These are phyloP conservation scores for Acrocyrtus sp. DNA, from an alignment of 2,888 invertebrate genomes.

Conservation along the genomic window DNA sequence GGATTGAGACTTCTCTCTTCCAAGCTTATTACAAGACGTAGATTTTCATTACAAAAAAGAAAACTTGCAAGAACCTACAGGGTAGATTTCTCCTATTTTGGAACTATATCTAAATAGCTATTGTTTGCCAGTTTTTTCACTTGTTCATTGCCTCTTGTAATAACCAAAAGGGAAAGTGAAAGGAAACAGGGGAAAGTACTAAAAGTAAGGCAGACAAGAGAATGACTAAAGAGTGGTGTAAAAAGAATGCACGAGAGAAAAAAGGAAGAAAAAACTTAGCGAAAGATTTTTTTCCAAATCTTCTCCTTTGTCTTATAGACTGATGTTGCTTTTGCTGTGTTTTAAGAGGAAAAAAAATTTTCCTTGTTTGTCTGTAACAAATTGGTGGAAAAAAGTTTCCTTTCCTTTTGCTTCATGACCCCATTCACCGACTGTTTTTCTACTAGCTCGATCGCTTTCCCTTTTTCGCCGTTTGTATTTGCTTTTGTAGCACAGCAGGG, in stretches of 20 bases:
- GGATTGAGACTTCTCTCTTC: constrained; percentile 25
- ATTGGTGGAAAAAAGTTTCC: constrained; percentile 45
- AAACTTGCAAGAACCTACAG: constrained; percentile 5
- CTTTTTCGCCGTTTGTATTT: too few species aligned
- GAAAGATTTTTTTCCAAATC: constrained; percentile 12
- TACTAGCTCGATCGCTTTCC: too few species aligned
- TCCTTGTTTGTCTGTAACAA: constrained; percentile 44
- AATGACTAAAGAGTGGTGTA: too few species aligned
- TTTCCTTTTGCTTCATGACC: constrained; percentile 27
- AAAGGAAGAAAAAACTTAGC: constrained; percentile 8
- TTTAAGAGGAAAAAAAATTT: constrained; percentile 17
- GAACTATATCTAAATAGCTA: too few species aligned
- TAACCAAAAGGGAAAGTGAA: background rate
- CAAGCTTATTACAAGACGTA: too few species aligned
- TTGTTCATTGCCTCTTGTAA: background rate
- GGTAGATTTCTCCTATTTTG: background rate
- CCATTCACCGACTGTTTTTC: too few species aligned
- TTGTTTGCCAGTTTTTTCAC: background rate
- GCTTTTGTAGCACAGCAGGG: too few species aligned
- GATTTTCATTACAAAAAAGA: constrained; percentile 8
- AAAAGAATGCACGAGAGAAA: constrained; percentile 3
- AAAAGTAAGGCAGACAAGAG: too few species aligned
- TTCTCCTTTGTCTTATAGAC: background rate
- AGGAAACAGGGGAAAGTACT: too few species aligned
- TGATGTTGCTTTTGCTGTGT: constrained; percentile 8